Base-by-base conservation (phyloP, 2,113 vertebrate genomes). In the Megatriorchis doriae region DNA sequence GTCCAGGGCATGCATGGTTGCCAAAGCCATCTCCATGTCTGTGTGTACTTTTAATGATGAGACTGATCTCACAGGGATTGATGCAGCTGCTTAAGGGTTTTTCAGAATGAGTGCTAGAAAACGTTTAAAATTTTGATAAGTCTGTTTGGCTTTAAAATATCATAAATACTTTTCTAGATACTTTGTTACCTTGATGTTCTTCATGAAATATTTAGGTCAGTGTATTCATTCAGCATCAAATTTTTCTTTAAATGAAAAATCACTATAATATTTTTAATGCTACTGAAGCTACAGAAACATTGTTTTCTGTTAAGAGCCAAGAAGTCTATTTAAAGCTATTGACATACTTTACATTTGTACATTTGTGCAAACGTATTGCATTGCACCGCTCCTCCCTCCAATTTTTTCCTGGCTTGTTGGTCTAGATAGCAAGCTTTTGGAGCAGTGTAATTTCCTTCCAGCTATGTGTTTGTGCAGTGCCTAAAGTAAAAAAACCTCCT, bases 291-390 rank as follows among this genome's bases (percentile, higher is more conserved):
- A n/a, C 31, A 72, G 63, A 31, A 63, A 20, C 13, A 47, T 13
- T 34, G 9, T 59, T 93, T 91, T 71, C 31, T 61, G 11, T 38
- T 43, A 45, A 66, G 40, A 78, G n/a, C 77, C 78, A 31, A 48
- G 40, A 81, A 50, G 16, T 38, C n/a, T 85, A 3, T 81, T 62
- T 71, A 52, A 59, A 75, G 11, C 31, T 63, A 31, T 42, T 48
- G 17, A 55, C 17, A 18, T 45, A 7, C 27, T 58, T 87, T 9
- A 16, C 16, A 11, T 34, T 43, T 0, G 0, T 14, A 27, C 7
- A 8, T 26, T 23, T 31, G 7, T 80, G 43, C 21, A 8, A 15
- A 27, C 16, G 10, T 7, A 9, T 38, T 42, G n/a, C 14, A 20
- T 50, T 78, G 20, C 2, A 5, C 23, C 0, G 2, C 29, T 23